phyloP scores from a whole-genome alignment of 2,888 invertebrate genomes.

The Trachelus tabidus region DNA sequence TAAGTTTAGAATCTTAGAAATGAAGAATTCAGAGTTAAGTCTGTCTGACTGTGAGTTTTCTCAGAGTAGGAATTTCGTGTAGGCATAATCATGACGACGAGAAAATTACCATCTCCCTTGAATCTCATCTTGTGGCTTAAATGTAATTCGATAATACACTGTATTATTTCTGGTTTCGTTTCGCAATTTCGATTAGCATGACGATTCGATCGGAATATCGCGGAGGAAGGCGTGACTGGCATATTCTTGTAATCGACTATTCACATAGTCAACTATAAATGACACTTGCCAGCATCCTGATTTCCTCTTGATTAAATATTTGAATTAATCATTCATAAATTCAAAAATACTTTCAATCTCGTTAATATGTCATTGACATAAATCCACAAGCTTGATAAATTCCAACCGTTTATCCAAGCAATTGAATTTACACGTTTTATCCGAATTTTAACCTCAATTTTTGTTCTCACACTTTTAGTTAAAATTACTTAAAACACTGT shows the following conservation, averaged over 20 bases:
- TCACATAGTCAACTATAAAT: neutral
- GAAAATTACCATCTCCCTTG: neutral
- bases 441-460: neutral
- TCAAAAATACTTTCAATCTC: neutral
- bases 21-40: neutral
- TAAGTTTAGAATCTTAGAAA: neutral
- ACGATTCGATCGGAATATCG: neutral
- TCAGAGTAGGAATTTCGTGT: neutral
- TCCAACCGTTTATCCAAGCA: neutral
- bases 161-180: neutral
- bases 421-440: neutral
- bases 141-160: neutral
- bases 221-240: neutral
- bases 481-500: neutral
- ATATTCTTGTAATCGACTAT: neutral
- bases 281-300: neutral
- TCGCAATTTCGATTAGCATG: neutral
- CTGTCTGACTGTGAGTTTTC: neutral
- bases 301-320: neutral
- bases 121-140: neutral
- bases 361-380: neutral
- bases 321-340: neutral
- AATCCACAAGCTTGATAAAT: neutral
- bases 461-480: neutral
- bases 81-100: neutral